Evolutionary conservation across 1,140 invertebrate species (phyloP), one percentile per base, ranked within the genome.

Genomic region (Sipha flava): DNA sequence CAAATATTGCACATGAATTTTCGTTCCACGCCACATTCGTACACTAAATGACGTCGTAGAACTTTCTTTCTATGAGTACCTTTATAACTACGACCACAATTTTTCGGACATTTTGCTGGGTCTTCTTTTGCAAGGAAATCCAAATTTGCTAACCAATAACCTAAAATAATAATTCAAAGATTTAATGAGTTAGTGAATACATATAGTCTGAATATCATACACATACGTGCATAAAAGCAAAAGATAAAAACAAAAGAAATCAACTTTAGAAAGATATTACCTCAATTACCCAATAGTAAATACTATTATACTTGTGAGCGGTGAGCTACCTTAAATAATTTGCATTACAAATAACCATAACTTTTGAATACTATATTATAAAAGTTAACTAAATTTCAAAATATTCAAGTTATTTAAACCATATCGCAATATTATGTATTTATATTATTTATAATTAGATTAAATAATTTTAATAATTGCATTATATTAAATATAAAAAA

Each of bases 21-120:
- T 2, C 85, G 85, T 59, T 84, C 83, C 31, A 84, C 82, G n/a
- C 85, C 85, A 80, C 85, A 86, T 80, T 86, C 85, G 47, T 83
- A 81, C 23, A 79, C 49, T 5, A 80, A 34, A 66, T 84, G 83
- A 26, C 83, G 75, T 23, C 80, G 70, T 12, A 81, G 37, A 26
- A 64, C 73, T 45, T 73, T 79, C 45, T 80, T 81, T 26, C 81
- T 79, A 59, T 81, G 80, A 52, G 81, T 82, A 18, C 57, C 79
- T 45, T 82, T 81, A 47, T 81, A 72, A 66, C 89, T 90, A 81
- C 88, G 84, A 21, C 84, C 79, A 29, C 79, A 80, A 5, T 79
- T 79, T 66, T 66, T 79, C 3, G 77, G 77, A 34, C 77, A 79
- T n/a, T 59, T 77, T 34, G 52, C 73, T 21, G 73, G 73, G 16